Base-by-base conservation (phyloP, 2,113 vertebrate species). In the Pluvianellus socialis region DNA sequence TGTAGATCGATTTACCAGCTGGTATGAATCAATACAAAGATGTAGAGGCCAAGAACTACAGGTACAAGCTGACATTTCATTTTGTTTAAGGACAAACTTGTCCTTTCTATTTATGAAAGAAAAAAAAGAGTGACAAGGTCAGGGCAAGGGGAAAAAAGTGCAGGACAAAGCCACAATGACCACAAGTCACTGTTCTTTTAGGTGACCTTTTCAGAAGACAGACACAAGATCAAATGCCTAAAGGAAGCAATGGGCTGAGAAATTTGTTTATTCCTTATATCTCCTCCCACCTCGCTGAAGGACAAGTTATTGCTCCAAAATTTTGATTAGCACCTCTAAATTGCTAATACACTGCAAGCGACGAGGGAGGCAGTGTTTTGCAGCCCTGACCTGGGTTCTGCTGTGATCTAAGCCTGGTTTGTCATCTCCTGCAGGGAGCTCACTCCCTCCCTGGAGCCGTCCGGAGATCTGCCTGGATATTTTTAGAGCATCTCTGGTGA, bases 401-500 rank as follows among this genome's bases (percentile, higher is more conserved):
- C 75, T 96, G 83, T 53, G 86, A 67, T 61, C 49, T 56, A 40
- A 89, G 38, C 72, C 67, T 65, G 50, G 62, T 81, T 91, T 90
- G 42, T 88, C 72, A 47, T 42, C 56, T 95, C 77, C 92, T 70
- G 38, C 52, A 59, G 71, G 5, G 16, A 80, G 17, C 27, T 90
- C 92, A 32, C n/a, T 90, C 77, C 21, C n/a, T 92, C 12, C 81
- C 71, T 19, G 20, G 59, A 88, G 71, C 38, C 86, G 70, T 55
- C 40, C 4, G 2, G 52, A 94, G 77, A 84, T 65, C 74, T 90
- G 79, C 56, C 68, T 84, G 35, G 52, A 20, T 96, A 96, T 94
- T 97, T 96, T 95, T 96, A 94, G 88, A 86, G 18, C 33, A 62
- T 82, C 15, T 68, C 23, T 96, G 73, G 71, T 91, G 72, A 79